Evolutionary conservation across 1,140 invertebrate species (phyloP), one percentile per base, ranked within the genome.

Genomic region (Chlorops oryzae): DNA sequence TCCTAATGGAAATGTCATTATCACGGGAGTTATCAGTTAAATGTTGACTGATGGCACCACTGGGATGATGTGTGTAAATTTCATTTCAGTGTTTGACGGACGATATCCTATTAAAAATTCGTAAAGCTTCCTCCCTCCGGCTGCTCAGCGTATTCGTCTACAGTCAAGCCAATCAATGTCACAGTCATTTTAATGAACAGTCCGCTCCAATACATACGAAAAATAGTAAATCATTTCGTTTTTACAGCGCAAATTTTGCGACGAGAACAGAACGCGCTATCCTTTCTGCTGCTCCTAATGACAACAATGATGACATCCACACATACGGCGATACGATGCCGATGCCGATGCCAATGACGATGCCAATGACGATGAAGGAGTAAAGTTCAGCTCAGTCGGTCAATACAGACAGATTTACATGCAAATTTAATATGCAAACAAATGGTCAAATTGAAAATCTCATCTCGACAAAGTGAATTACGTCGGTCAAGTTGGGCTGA

Each of bases 351-450:
- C 15, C 28, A 10, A 9, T 9, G 28, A 9, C 15, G 28, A 15
- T 32, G 28, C 15, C 9, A 10, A 9, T 15, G 15, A 9, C 9
- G 9, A 15, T 32, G 9, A 9, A 9, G 28, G 15, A 32, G 9
- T 15, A 9, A 10, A 15, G 28, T 9, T 10, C 9, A 32, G 27
- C 62, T 62, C 64, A 65, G 62, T 65, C 58, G 63, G 63, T 65
- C 63, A 65, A 65, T 65, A 65, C 62, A 65, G 63, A 65, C 63
- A 65, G 63, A 65, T 65, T 65, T 65, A 62, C 63, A 65, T 65
- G 63, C 63, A 65, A 65, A 65, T 65, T 65, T 65, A 65, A 65
- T 65, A 65, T 58, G 63, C 63, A 65, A 65, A 65, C 63, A 65
- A 59, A 17, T 65, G 58, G 62, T 52, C 62, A 64, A 64, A 64